Conservation (phyloP, 1,140 invertebrate genomes). For the Scaptomyza montana region DNA sequence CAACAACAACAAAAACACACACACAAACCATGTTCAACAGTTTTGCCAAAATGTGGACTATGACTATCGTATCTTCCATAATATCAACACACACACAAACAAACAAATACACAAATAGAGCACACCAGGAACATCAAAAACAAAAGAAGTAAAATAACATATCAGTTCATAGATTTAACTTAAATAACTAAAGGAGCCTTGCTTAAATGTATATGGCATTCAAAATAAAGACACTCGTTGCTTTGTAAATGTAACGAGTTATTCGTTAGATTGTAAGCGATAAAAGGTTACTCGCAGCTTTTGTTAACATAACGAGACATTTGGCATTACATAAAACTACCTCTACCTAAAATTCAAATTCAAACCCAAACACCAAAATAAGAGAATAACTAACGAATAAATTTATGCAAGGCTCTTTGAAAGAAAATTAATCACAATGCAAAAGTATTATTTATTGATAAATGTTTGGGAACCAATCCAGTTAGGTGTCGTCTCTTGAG, state of each 20-base stretch:
- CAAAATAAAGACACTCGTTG: neutral
- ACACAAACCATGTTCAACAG: slow-evolving; percentile 63
- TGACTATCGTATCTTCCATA: slow-evolving; percentile 83
- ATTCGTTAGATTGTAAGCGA: neutral
- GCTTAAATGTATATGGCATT: slow-evolving; percentile 8
- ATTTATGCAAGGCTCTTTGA: slow-evolving; percentile 9
- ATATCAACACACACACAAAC: slow-evolving; percentile 44
- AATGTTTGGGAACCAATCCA: slow-evolving; percentile 5
- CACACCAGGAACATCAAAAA: slow-evolving; percentile 3
- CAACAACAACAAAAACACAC: neutral
- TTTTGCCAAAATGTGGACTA: slow-evolving; percentile 84
- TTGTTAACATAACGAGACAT: neutral
- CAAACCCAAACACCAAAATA: no score
- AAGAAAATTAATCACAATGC: slow-evolving; percentile 29
- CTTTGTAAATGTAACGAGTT: slow-evolving; percentile 1
- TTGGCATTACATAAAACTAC: slow-evolving; percentile 7
- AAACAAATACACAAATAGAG: slow-evolving; percentile 1
- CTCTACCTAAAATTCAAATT: slow-evolving; percentile 8
- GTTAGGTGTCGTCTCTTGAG: slow-evolving; percentile 44
- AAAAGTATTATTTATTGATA: slow-evolving; percentile 42
- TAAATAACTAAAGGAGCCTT: slow-evolving; percentile 4
- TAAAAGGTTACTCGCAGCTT: neutral
- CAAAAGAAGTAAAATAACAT: neutral
- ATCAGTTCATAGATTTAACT: slow-evolving; percentile 19
- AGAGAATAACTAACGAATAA: neutral